Base-by-base conservation (phyloP, 2,888 invertebrate species). In the Acanthosepion lycidas region DNA sequence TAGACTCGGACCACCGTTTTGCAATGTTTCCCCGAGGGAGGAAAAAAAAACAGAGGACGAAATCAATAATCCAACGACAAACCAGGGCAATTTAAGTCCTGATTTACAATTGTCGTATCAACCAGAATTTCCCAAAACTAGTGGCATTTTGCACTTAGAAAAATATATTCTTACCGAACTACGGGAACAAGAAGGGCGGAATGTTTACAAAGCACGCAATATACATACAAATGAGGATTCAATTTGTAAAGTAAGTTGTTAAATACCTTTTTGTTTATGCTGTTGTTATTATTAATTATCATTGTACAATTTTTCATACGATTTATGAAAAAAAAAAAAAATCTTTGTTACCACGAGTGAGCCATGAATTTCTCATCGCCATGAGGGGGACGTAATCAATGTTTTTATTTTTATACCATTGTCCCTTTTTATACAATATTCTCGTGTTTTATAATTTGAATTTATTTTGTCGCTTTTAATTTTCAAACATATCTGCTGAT, bases 21-120 rank as follows among this genome's bases (percentile, higher is more conserved):
- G 53, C 53, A 49, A 92, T 92, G 92, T 49, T 28, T 23, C 92
- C 92, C 12, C 93, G n/a, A n/a, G 93, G 93, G 93, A 93, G 28
- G 93, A 93, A 15, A 93, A 93, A 93, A 93, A 49, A 53, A 33
- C 93, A 28, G 53, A 94, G 64, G 64, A 48, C 42, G 42, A 55
- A 55, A 42, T 55, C 20, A n/a, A 48, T 28, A 64, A n/a, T 33
- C 64, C 64, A 20, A 20, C 94, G 23, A 95, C 96, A 95, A 96
- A 96, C 95, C 95, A 96, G 95, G 97, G 97, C 94, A 96, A 96
- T 95, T 96, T 97, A 92, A 97, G 96, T 95, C 97, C 97, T 48
- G 97, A 97, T 95, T 95, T 97, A 59, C 96, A 96, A 95, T 96
- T 97, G 64, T 95, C 95, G 64, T 96, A 96, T 59, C 96, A 96